A percentile compares a stretch with the other conserved stretches of the same genome.
Conservation (phyloP, 2,888 invertebrate genomes). For the Phaonia tiefii region DNA sequence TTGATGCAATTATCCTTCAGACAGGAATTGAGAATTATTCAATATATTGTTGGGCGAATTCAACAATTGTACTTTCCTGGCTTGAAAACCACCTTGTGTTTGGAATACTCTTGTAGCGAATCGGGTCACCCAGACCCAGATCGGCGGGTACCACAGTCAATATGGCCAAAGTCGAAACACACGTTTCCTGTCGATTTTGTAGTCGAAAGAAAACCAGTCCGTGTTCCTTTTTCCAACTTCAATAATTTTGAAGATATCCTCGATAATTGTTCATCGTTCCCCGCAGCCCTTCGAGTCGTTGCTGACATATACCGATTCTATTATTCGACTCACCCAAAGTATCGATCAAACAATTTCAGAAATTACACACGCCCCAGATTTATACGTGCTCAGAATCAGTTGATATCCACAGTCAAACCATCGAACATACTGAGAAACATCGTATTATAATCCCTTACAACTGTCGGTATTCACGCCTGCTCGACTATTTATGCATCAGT, state of each 20-base stretch:
- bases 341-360: not conserved
- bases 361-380: not conserved
- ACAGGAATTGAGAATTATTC: not conserved
- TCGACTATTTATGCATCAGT: constrained; percentile 11
- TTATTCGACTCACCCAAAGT: not conserved
- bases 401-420: not conserved
- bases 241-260: no score
- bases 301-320: constrained; percentile 36
- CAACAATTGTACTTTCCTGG: not conserved
- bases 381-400: not conserved
- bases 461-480: not conserved
- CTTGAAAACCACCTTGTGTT: constrained; percentile 32
- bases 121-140: constrained; percentile 36
- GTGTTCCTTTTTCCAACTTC: not conserved
- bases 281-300: constrained; percentile 33
- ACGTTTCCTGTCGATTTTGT: not conserved
- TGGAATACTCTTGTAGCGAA: constrained; percentile 59
- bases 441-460: constrained; percentile 35
- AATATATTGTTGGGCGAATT: constrained; percentile 12
- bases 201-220: no score
- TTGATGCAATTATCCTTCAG: constrained; percentile 10
- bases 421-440: constrained; percentile 31
- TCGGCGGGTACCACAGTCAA: not conserved
- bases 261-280: constrained; percentile 32
- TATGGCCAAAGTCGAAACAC: not conserved